Conservation (phyloP, 2,888 invertebrate genomes). For the Lasioglossum vierecki region DNA sequence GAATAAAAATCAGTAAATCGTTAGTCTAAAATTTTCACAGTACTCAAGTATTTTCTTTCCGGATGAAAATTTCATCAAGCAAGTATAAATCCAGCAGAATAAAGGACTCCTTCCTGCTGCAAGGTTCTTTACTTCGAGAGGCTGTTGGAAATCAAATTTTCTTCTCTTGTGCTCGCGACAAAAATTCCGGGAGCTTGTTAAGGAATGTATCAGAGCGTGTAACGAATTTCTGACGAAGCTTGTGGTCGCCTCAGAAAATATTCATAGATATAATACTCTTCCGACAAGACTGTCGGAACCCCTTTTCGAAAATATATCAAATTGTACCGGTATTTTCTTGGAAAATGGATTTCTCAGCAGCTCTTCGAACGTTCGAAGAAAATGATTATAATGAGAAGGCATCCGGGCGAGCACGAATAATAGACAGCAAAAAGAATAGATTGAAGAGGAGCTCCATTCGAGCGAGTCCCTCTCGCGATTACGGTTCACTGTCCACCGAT, state of each 20-base stretch:
- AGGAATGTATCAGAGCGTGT: constrained; percentile 7
- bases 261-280: neutral
- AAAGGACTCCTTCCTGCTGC: neutral
- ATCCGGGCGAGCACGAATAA: neutral
- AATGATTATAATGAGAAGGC: neutral
- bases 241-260: neutral
- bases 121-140: neutral
- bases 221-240: neutral
- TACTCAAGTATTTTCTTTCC: neutral
- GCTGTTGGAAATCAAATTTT: neutral
- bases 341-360: neutral
- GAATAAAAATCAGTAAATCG: no score
- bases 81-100: neutral
- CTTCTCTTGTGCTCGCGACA: neutral
- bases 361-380: neutral
- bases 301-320: neutral
- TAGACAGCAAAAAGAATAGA: neutral
- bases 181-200: constrained; percentile 9
- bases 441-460: neutral
- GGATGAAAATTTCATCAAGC: no score
- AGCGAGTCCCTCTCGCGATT: neutral
- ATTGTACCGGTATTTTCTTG: neutral
- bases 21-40: no score
- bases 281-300: neutral
- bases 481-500: neutral